Conservation (phyloP, 2,113 vertebrate species). For the Apteryx mantelli region DNA sequence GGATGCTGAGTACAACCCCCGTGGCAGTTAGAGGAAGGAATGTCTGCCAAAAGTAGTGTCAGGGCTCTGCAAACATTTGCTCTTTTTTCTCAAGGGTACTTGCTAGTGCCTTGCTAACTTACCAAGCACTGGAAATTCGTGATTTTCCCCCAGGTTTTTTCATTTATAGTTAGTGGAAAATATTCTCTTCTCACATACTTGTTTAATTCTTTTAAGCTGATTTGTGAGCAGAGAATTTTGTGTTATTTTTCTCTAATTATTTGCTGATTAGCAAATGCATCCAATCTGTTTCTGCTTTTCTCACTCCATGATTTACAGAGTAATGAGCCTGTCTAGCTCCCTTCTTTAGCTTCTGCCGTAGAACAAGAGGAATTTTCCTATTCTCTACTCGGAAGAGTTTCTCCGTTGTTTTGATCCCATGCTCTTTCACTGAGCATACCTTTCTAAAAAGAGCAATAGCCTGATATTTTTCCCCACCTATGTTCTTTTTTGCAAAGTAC, state of each 20-base stretch:
- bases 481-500: background rate
- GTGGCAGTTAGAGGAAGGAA: background rate
- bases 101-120: background rate
- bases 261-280: background rate
- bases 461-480: background rate
- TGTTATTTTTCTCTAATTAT: background rate
- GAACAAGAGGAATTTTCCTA: background rate
- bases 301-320: background rate
- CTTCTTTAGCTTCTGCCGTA: background rate
- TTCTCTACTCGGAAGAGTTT: background rate
- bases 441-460: background rate
- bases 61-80: background rate
- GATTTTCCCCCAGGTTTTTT: background rate
- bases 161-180: background rate
- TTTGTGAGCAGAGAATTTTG: background rate
- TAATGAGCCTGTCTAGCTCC: background rate
- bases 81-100: conserved; percentile 10
- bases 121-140: background rate
- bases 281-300: background rate
- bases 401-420: background rate
- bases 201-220: background rate
- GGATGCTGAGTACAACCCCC: background rate
- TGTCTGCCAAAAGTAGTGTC: conserved; percentile 5
- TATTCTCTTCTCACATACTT: background rate
- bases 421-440: background rate